These are phyloP conservation scores for Sitodiplosis mosellana DNA, from an alignment of 1,140 invertebrate species.

Conservation along the genomic window DNA sequence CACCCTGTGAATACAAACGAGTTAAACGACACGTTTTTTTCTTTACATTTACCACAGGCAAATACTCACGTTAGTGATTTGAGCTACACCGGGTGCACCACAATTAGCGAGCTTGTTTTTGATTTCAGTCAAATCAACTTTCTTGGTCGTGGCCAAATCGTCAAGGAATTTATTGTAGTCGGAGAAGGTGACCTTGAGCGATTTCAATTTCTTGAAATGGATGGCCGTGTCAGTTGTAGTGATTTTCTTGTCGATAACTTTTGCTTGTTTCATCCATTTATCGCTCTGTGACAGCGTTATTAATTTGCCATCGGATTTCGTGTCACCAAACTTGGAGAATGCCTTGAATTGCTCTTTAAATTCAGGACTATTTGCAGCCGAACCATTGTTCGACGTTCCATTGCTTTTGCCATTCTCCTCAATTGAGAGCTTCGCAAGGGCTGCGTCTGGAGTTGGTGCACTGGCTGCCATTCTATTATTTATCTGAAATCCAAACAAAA, in stretches of 20 bases:
- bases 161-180: conserved; percentile 71
- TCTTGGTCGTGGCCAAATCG: conserved; percentile 62
- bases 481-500: background rate
- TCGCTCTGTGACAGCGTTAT: conserved; percentile 78
- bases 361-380: too few relatives aligned
- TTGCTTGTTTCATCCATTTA: conserved; percentile 91
- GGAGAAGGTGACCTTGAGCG: conserved; percentile 43
- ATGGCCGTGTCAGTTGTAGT: conserved; percentile 81
- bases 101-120: conserved; percentile 58
- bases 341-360: conserved; percentile 34
- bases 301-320: conserved; percentile 65
- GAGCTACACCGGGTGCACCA: conserved; percentile 46
- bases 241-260: conserved; percentile 80
- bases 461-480: conserved; percentile 5
- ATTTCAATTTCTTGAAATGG: conserved; percentile 74
- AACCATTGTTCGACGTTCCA: too few relatives aligned
- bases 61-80: conserved; percentile 18
- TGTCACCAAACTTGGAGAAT: conserved; percentile 78
- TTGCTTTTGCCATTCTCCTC: too few relatives aligned
- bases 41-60: background rate
- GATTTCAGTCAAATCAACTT: conserved; percentile 50
- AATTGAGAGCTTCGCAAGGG: too few relatives aligned
- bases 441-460: background rate
- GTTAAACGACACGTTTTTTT: too few relatives aligned
- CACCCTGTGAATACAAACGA: conserved; percentile 31